Percentiles rank a stretch among this genome's conserved stretches.
Evolutionary conservation across 2,113 vertebrate species (phyloP).

Genomic region (Oostethus manadensis): DNA sequence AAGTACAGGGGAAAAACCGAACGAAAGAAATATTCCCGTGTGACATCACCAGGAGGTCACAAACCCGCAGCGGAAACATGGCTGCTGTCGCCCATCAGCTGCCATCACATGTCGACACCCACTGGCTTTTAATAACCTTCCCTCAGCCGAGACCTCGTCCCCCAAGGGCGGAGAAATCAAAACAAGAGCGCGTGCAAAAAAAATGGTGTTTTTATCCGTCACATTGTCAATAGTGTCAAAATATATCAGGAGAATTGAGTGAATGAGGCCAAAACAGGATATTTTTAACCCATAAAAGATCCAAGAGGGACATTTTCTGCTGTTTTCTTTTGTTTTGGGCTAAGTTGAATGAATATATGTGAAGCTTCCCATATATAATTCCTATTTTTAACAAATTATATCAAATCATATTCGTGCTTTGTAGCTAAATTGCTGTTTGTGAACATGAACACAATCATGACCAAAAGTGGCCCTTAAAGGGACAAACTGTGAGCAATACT

Average conservation of each 20-base stretch:
- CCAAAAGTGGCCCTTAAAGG: no score
- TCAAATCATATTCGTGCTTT: no score
- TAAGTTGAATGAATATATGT: no score
- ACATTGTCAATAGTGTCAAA: conserved; percentile 34
- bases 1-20: conserved; percentile 47
- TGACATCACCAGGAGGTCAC: conserved; percentile 53
- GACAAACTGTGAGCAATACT: no score
- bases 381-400: no score
- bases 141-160: conserved; percentile 19
- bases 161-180: conserved; percentile 44
- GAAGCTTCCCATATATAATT: no score
- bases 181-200: conserved; percentile 14
- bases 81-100: conserved; percentile 67
- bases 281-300: no score
- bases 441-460: no score
- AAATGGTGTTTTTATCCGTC: conserved; percentile 33
- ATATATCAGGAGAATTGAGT: conserved; percentile 13
- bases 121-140: conserved; percentile 51
- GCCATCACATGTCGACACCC: conserved; percentile 55
- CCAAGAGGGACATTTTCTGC: no score
- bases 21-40: neutral
- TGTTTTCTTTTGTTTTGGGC: no score
- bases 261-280: conserved; percentile 23
- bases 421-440: no score
- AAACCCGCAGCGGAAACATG: no score